Evolutionary conservation across 2,888 invertebrate species (phyloP).

Genomic region (Lissocephala sabroskyi): DNA sequence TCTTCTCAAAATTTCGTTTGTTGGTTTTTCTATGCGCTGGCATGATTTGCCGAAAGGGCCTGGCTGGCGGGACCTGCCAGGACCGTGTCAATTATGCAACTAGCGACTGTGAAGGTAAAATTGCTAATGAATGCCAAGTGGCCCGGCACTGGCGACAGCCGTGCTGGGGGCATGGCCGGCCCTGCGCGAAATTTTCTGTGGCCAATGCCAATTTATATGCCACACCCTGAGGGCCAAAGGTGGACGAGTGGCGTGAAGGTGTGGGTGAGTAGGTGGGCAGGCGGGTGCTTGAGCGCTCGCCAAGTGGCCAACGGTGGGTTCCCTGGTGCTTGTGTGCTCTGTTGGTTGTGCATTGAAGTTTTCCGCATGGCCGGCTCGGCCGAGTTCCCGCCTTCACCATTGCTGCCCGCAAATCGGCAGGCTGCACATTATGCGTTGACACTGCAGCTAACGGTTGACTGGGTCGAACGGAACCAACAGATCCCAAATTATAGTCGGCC

Average conservation of each 20-base stretch:
- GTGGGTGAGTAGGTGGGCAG: background rate
- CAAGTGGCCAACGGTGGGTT: no score
- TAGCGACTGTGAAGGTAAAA: constrained; percentile 48
- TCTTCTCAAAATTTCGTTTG: background rate
- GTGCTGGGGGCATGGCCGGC: background rate
- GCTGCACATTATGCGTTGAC: constrained; percentile 40
- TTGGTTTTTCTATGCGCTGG: constrained; percentile 22
- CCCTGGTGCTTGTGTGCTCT: background rate
- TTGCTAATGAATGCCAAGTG: constrained; percentile 62
- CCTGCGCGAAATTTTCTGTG: constrained; percentile 8
- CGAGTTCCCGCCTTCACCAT: no score
- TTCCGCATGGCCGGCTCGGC: no score
- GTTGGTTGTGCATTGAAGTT: constrained; percentile 1
- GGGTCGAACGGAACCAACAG: constrained; percentile 22
- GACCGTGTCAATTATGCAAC: constrained; percentile 57
- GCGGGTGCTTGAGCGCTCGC: background rate
- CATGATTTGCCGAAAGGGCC: constrained; percentile 42
- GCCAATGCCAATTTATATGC: constrained; percentile 58
- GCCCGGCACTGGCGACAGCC: constrained; percentile 6
- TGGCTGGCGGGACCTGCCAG: constrained; percentile 12
- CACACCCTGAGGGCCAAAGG: constrained; percentile 37
- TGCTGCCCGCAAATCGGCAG: constrained; percentile 25
- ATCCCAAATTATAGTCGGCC: constrained; percentile 37
- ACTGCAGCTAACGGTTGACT: constrained; percentile 13
- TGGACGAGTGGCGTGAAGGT: background rate